Evolutionary conservation across 2,113 vertebrate species (phyloP).

Genomic region (Anhinga rufa): DNA sequence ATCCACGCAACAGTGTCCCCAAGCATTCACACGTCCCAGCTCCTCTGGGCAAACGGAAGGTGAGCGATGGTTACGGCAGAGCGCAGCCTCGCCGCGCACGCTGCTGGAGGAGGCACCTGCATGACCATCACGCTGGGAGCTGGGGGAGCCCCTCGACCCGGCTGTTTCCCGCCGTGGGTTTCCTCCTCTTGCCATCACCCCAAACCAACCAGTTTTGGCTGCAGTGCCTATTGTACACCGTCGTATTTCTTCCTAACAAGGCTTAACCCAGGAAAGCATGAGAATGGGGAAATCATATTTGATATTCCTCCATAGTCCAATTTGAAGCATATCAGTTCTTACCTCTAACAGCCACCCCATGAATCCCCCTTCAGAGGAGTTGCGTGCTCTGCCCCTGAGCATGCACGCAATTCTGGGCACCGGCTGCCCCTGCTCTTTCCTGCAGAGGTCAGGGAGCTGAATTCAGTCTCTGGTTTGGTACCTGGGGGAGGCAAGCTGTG

Average conservation of each 20-base stretch:
- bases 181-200: neutral
- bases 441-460: neutral
- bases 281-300: neutral
- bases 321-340: neutral
- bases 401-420: too few relatives aligned
- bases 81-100: accelerated
- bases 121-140: neutral
- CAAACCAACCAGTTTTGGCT: neutral
- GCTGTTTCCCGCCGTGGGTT: accelerated
- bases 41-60: neutral
- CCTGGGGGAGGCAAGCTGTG: too few relatives aligned
- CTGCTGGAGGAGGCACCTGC: neutral
- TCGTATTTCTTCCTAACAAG: neutral
- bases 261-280: neutral
- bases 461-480: too few relatives aligned
- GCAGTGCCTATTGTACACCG: accelerated
- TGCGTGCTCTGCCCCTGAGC: neutral
- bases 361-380: neutral
- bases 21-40: accelerated
- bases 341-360: neutral
- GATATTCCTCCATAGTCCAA: neutral
- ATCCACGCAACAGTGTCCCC: neutral
- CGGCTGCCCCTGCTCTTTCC: neutral
- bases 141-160: neutral
- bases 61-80: neutral